phyloP scores from a whole-genome alignment of 2,888 invertebrate species.

The Apocheima hispidaria region DNA sequence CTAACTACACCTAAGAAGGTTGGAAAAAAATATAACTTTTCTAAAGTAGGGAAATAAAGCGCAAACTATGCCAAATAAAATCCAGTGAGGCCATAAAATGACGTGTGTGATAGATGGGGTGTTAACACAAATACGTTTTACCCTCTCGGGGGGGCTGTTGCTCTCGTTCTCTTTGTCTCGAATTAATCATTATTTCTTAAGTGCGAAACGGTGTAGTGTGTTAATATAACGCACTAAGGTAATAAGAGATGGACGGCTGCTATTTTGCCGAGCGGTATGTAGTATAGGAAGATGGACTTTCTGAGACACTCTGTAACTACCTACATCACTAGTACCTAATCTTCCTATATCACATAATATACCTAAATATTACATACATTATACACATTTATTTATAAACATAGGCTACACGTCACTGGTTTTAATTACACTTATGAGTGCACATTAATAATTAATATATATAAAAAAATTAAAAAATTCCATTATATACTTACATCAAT shows the following conservation, averaged over 20 bases:
- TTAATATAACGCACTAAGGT: conserved; percentile 40
- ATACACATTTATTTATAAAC: neutral
- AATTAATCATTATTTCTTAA: conserved; percentile 77
- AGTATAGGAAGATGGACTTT: conserved; percentile 2
- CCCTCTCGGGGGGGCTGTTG: conserved; percentile 46
- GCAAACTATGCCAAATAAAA: conserved; percentile 24
- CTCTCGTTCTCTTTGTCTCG: conserved; percentile 53
- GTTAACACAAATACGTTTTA: conserved; percentile 62
- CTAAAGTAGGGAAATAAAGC: neutral
- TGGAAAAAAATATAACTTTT: no score
- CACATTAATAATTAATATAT: no score
- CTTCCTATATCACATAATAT: no score
- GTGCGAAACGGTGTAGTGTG: conserved; percentile 74
- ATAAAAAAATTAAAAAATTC: no score
- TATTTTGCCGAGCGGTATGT: conserved; percentile 27
- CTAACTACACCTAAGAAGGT: no score
- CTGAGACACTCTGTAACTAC: neutral
- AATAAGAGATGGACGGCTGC: conserved; percentile 26
- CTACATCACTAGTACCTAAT: no score
- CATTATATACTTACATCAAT: no score
- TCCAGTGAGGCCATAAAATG: conserved; percentile 34
- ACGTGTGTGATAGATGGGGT: conserved; percentile 56
- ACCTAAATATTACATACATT: neutral
- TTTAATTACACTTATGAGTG: no score
- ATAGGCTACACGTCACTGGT: no score